These are phyloP conservation scores for Coregonus suidteri DNA, from an alignment of 2,797 vertebrate species.

Conservation along the genomic window DNA sequence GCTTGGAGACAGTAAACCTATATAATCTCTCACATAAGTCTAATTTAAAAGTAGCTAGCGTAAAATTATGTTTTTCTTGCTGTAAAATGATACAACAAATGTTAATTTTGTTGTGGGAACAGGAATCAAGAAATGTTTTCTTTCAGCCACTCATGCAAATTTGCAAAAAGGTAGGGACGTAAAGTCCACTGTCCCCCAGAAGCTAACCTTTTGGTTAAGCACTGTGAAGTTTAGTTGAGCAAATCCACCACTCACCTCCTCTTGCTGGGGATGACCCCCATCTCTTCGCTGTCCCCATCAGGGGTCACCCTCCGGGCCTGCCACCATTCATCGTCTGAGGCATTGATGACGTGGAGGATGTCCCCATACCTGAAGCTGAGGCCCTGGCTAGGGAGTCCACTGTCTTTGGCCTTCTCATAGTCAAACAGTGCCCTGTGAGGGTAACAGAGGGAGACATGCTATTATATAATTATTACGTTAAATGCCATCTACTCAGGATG, in stretches of 20 bases:
- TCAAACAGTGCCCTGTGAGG: slow-evolving; percentile 90
- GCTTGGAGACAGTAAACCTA: no score
- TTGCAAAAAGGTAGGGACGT: background rate
- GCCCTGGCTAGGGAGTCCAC: slow-evolving; percentile 94
- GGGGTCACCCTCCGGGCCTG: slow-evolving; percentile 89
- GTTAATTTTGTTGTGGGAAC: no score
- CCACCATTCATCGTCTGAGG: slow-evolving; percentile 98
- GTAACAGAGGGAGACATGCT: background rate
- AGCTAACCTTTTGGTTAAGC: background rate
- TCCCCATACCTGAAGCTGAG: slow-evolving; percentile 96
- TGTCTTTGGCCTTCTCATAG: slow-evolving; percentile 95
- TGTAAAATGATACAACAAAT: no score
- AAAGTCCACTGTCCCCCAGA: background rate
- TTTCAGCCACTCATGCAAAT: no score
- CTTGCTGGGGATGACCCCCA: slow-evolving; percentile 98
- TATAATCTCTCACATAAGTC: no score
- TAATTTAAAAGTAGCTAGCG: no score
- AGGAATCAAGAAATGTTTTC: no score
- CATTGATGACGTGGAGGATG: slow-evolving; percentile 96
- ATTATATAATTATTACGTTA: slow-evolving; percentile 26
- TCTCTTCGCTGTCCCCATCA: slow-evolving; percentile 95
- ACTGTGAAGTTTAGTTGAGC: background rate
- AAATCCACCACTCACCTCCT: slow-evolving; percentile 80
- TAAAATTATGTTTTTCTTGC: no score
- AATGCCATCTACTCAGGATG: background rate